phyloP scores from a whole-genome alignment of 2,797 vertebrate species.

The Furcifer pardalis region DNA sequence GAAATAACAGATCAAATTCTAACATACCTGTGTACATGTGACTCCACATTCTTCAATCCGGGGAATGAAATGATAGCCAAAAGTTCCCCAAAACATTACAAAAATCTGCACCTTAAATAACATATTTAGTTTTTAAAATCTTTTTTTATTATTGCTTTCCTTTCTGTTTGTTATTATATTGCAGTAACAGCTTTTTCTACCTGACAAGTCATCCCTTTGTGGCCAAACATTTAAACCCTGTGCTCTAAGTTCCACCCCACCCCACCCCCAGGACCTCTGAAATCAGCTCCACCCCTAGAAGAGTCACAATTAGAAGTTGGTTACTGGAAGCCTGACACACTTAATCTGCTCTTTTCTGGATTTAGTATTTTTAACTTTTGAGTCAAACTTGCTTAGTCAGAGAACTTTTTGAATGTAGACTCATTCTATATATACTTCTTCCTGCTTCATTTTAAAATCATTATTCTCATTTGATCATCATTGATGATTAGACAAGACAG shows the following conservation, averaged over 20 bases:
- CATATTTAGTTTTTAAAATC: constrained; percentile 50
- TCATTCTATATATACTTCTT: not conserved
- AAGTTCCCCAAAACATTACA: constrained; percentile 59
- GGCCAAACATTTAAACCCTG: constrained; percentile 61
- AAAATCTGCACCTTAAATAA: constrained; percentile 49
- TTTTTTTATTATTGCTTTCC: not conserved
- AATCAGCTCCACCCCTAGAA: constrained; percentile 55
- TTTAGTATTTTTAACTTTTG: constrained; percentile 40
- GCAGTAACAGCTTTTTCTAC: constrained; percentile 54
- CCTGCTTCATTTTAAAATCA: not conserved
- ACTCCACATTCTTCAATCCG: constrained; percentile 72
- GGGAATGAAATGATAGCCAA: constrained; percentile 63
- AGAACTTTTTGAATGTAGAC: not conserved
- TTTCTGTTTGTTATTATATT: not conserved
- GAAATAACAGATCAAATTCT: constrained; percentile 44
- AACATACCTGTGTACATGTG: constrained; percentile 76
- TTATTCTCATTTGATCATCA: not conserved
- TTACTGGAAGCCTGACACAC: constrained; percentile 22
- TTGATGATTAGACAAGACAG: not conserved
- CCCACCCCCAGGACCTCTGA: constrained; percentile 63
- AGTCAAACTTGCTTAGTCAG: constrained; percentile 3
- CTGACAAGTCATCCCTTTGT: constrained; percentile 58
- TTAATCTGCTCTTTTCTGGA: not conserved
- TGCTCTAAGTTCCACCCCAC: constrained; percentile 63
- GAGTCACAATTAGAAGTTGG: constrained; percentile 22